Percentiles rank a stretch among this genome's conserved stretches.
Conservation (phyloP, 2,888 invertebrate species). For the Caenorhabditis parvicauda region DNA sequence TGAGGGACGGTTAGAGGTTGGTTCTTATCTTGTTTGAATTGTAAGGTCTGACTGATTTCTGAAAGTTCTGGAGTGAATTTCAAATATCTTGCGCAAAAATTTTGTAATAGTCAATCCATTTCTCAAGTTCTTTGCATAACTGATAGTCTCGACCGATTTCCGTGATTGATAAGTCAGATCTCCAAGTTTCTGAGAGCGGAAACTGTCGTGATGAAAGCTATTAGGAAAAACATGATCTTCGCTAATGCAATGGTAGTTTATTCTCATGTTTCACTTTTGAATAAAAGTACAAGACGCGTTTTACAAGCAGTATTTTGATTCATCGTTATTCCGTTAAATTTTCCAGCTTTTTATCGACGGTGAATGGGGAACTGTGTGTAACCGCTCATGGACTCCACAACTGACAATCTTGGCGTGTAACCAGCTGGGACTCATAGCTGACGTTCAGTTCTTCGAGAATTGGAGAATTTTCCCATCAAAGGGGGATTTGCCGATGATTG, state of each 20-base stretch:
- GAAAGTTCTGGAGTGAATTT: no score
- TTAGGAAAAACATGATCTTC: no score
- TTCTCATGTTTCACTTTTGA: no score
- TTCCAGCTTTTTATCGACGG: constrained; percentile 75
- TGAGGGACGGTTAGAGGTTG: constrained; percentile 80
- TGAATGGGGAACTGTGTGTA: constrained; percentile 95
- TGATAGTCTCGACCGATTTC: background rate
- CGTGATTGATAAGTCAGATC: no score
- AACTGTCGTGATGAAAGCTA: background rate
- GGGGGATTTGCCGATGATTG: constrained; percentile 61
- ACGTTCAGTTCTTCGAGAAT: constrained; percentile 78
- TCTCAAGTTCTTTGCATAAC: no score
- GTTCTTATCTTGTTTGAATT: no score
- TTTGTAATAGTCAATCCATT: no score
- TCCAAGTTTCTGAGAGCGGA: no score
- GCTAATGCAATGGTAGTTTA: no score
- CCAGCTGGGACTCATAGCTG: constrained; percentile 86
- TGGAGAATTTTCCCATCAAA: constrained; percentile 56
- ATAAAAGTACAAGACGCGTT: no score
- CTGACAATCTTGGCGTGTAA: constrained; percentile 91
- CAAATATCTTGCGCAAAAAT: no score
- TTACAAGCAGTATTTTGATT: background rate
- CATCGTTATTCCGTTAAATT: background rate
- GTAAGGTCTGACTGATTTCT: no score
- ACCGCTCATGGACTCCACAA: constrained; percentile 87